These are phyloP conservation scores for Nicator chloris DNA, from an alignment of 2,113 vertebrate genomes.

Conservation along the genomic window DNA sequence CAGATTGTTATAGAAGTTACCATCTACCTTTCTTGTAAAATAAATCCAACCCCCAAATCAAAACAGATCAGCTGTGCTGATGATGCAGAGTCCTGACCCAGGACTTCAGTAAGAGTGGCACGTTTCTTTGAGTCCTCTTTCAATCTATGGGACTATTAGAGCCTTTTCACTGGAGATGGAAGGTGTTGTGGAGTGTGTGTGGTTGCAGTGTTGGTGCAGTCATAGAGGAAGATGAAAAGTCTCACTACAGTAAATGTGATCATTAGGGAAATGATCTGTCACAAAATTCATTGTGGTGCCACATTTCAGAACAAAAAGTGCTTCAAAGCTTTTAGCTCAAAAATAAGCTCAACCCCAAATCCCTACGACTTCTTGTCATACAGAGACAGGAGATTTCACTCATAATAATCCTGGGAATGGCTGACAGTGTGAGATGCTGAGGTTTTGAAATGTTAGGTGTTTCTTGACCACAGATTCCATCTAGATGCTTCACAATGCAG, in stretches of 20 bases:
- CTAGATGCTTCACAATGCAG: not conserved
- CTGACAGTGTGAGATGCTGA: not conserved
- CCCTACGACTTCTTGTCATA: not conserved
- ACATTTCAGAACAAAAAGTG: slow-evolving; percentile 1
- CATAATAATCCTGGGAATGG: not conserved
- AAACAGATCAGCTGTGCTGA: not conserved
- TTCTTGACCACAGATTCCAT: not conserved
- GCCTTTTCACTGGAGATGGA: not conserved
- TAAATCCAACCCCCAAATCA: not conserved
- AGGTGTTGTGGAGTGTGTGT: not conserved
- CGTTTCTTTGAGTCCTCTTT: not conserved
- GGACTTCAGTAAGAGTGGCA: not conserved
- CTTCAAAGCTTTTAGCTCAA: slow-evolving; percentile 38
- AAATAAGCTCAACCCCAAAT: slow-evolving; percentile 4
- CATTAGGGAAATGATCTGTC: slow-evolving; percentile 35
- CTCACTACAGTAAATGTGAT: slow-evolving; percentile 19
- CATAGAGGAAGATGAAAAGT: not conserved
- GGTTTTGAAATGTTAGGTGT: not conserved
- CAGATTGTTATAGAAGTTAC: not conserved
- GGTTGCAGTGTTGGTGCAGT: not conserved
- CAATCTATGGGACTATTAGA: not conserved
- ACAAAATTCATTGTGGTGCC: not conserved
- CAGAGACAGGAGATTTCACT: not conserved
- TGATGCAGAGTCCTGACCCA: not conserved
- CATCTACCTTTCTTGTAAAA: not conserved